Conservation (phyloP, 2,888 invertebrate genomes). For the Neocrepidodera transversa region DNA sequence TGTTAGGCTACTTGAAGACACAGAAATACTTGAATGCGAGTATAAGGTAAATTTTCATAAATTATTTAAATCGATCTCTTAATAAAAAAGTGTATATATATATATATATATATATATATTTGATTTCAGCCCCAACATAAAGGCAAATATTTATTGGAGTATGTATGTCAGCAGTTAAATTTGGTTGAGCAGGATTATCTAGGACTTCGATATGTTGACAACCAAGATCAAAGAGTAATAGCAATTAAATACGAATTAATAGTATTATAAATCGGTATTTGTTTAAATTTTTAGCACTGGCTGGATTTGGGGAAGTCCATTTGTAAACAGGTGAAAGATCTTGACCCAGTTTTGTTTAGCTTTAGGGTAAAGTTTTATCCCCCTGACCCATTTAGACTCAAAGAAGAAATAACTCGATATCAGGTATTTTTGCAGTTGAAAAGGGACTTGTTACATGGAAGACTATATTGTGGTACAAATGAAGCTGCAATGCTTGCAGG, state of each 20-base stretch:
- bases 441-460: constrained; percentile 92
- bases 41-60: constrained; percentile 72
- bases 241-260: constrained; percentile 1
- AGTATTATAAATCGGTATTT: background rate
- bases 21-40: constrained; percentile 91
- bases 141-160: constrained; percentile 87
- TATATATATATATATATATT: too few relatives aligned
- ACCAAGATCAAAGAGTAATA: constrained; percentile 82
- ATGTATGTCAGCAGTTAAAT: constrained; percentile 89
- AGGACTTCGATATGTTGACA: constrained; percentile 90
- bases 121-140: constrained; percentile 82
- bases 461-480: constrained; percentile 88
- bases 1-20: constrained; percentile 87
- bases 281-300: constrained; percentile 80
- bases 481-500: constrained; percentile 91
- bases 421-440: constrained; percentile 93
- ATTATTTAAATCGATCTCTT: constrained; percentile 24
- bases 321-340: constrained; percentile 91
- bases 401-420: constrained; percentile 94
- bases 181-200: constrained; percentile 94
- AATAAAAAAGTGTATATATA: too few relatives aligned
- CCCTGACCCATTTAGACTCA: constrained; percentile 89
- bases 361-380: constrained; percentile 98
- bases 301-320: constrained; percentile 89
- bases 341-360: constrained; percentile 90